A percentile compares a stretch with the other conserved stretches of the same genome.
Conservation (phyloP, 2,113 vertebrate genomes). For the Falcunculus frontatus region DNA sequence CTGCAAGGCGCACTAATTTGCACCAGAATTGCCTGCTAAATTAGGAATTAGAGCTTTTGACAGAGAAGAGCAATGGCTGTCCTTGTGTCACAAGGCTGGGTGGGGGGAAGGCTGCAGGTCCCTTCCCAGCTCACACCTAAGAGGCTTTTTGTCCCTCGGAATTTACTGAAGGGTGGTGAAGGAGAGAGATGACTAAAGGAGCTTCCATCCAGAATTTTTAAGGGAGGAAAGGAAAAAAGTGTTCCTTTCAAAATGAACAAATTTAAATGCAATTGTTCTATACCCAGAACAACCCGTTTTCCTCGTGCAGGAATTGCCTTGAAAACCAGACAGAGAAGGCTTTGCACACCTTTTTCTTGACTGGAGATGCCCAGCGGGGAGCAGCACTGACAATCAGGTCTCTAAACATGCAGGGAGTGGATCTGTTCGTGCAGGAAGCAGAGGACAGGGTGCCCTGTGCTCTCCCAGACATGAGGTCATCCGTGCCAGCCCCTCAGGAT, state of each 20-base stretch:
- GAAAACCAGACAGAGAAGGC: background rate
- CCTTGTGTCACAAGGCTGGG: background rate
- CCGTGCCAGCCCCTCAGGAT: background rate
- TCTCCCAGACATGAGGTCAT: constrained; percentile 48
- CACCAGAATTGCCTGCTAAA: constrained; percentile 67
- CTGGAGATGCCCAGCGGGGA: background rate
- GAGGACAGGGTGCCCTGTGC: background rate
- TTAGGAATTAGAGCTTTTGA: constrained; percentile 59
- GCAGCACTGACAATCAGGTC: background rate
- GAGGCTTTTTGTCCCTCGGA: background rate
- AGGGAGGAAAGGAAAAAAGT: background rate
- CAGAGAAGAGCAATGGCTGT: background rate
- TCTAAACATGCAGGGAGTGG: background rate
- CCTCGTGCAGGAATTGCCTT: background rate
- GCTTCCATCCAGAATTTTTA: background rate
- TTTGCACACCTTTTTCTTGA: background rate
- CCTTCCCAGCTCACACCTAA: background rate
- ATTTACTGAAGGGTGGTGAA: background rate
- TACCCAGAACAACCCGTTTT: background rate
- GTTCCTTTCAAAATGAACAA: background rate
- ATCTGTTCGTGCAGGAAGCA: background rate
- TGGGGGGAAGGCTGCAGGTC: background rate
- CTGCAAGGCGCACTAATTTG: constrained; percentile 68
- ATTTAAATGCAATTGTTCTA: background rate
- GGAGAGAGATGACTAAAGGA: background rate